These are phyloP conservation scores for Dendrolimus punctatus DNA, from an alignment of 1,140 invertebrate genomes.

Conservation along the genomic window DNA sequence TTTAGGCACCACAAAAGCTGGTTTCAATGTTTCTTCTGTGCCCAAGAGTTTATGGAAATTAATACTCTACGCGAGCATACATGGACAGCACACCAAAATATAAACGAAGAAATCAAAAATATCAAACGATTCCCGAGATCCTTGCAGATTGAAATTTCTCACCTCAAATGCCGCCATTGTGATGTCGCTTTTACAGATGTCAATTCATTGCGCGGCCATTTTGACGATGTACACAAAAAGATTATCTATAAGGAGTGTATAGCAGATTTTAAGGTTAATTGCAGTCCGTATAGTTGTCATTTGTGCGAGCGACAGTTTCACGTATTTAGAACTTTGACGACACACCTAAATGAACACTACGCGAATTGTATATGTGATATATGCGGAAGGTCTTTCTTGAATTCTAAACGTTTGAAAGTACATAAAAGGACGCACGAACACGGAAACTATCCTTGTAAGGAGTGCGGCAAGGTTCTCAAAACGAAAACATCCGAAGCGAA, in stretches of 20 bases:
- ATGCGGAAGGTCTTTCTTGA: conserved; percentile 54
- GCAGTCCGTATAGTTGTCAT: conserved; percentile 46
- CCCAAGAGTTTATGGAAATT: conserved; percentile 50
- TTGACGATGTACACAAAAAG: conserved; percentile 37
- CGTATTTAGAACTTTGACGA: conserved; percentile 51
- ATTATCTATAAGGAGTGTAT: conserved; percentile 53
- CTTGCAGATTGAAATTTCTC: conserved; percentile 56
- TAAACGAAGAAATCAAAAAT: conserved; percentile 46
- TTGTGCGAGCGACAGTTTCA: conserved; percentile 48
- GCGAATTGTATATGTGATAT: conserved; percentile 60
- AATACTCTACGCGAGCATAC: conserved; percentile 35
- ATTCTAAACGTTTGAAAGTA: conserved; percentile 50
- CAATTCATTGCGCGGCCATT: conserved; percentile 36
- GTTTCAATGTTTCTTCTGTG: conserved; percentile 59
- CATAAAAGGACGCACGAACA: conserved; percentile 50
- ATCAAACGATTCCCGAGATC: conserved; percentile 54
- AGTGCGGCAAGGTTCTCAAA: conserved; percentile 52
- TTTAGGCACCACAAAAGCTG: conserved; percentile 59
- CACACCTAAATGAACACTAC: conserved; percentile 56
- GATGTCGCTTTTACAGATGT: conserved; percentile 42
- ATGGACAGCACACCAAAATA: conserved; percentile 22
- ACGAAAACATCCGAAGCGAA: conserved; percentile 48
- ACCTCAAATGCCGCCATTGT: conserved; percentile 48
- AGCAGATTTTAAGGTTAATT: conserved; percentile 52
- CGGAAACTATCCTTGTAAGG: conserved; percentile 37